phyloP scores from a whole-genome alignment of 2,113 vertebrate species.

The Triplophysa tibetana region DNA sequence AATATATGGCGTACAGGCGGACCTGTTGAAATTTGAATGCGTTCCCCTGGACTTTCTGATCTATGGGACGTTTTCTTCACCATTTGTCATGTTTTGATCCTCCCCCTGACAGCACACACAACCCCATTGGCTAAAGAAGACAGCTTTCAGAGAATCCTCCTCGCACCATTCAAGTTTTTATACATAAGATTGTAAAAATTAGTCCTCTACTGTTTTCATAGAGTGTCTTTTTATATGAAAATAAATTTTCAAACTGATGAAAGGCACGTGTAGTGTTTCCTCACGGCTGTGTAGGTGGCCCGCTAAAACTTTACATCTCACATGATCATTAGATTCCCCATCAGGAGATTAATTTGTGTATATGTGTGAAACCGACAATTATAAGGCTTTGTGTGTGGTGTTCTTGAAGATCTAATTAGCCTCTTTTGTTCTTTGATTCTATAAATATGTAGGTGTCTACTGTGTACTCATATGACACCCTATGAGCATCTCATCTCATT shows the following conservation, averaged over 20 bases:
- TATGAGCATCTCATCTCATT: constrained; percentile 1
- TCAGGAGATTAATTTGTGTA: no score
- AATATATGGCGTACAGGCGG: constrained; percentile 13
- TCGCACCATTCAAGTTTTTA: constrained; percentile 59
- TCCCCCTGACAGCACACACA: constrained; percentile 37
- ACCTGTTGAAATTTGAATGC: background rate
- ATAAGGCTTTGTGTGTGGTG: background rate
- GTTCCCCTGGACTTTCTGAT: background rate
- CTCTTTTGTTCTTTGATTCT: background rate
- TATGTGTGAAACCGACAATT: background rate
- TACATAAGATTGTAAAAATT: constrained; percentile 77
- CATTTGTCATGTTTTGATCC: constrained; percentile 25
- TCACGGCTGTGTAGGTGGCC: background rate
- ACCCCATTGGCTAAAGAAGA: constrained; percentile 33
- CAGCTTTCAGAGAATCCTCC: constrained; percentile 39
- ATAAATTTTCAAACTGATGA: constrained; percentile 76
- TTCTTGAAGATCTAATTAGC: background rate
- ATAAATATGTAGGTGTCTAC: constrained; percentile 26
- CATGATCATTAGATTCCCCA: background rate
- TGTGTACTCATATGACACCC: background rate
- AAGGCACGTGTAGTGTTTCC: constrained; percentile 34
- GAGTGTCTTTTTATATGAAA: constrained; percentile 79
- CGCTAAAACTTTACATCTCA: background rate
- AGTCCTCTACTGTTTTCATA: constrained; percentile 81
- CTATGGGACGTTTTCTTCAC: constrained; percentile 31